Evolutionary conservation across 2,113 vertebrate genomes (phyloP).

Genomic region (Anser cygnoides): DNA sequence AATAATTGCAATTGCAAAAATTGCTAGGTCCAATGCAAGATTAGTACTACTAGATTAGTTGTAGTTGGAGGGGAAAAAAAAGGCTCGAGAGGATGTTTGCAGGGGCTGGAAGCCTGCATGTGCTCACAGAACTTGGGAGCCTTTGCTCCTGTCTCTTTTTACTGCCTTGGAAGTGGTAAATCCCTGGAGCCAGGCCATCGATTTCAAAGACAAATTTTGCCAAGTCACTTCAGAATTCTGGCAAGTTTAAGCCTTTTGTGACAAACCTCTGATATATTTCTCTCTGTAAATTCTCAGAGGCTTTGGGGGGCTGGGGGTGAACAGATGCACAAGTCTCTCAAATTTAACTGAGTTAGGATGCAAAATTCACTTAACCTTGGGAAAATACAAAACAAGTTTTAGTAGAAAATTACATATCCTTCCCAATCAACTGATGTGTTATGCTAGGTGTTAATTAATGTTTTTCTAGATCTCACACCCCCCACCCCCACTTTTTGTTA

Average conservation of each 20-base stretch:
- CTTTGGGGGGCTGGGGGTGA: neutral
- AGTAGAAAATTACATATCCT: neutral
- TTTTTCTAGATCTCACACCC: neutral
- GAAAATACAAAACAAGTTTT: neutral
- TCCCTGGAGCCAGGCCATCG: neutral
- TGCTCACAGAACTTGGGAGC: neutral
- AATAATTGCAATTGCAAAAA: neutral
- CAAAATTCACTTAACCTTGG: neutral
- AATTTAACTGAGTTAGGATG: neutral
- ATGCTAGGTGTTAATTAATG: accelerated
- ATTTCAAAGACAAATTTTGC: neutral
- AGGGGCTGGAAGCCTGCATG: neutral
- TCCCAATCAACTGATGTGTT: neutral
- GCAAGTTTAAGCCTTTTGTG: neutral
- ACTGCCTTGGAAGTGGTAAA: neutral
- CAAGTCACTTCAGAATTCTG: neutral
- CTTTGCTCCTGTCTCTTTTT: neutral
- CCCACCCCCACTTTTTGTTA: neutral
- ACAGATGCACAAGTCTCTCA: neutral
- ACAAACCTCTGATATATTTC: neutral
- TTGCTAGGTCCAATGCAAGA: neutral
- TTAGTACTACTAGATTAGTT: neutral
- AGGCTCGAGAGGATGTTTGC: neutral
- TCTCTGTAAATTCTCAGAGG: neutral
- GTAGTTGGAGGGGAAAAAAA: neutral